Evolutionary conservation across 2,888 invertebrate species (phyloP), one percentile per base, ranked within the genome.

Genomic region (Zhuqinia jingwanae): DNA sequence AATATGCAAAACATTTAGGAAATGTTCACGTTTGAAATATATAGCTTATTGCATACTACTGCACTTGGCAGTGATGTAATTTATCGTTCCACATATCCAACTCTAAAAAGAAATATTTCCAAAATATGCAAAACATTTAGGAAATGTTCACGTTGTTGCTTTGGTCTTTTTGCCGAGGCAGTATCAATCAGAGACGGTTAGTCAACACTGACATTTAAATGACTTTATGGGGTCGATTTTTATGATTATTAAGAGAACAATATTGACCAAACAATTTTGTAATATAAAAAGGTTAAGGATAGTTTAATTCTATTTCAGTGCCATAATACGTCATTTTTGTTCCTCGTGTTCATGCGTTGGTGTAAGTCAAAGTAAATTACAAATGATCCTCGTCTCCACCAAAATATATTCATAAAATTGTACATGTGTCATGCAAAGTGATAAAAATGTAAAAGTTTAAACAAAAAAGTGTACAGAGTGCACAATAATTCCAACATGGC

Each of bases 221-320:
- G 82, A 82, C 82, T 82, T 82, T 82, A 82, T 75, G 73, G 30
- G 82, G 82, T 82, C 75, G 70, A 17, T 47, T 63, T 20, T 73
- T n/a, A n/a, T n/a, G n/a, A n/a, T 36, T 75, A 56, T 58, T 36
- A 56, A 68, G 65, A 70, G 47, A 60, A 27, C n/a, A n/a, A 56
- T 73, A 47, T 75, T 45, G 73, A 30, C 8, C 36, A 8, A n/a
- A 56, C 25, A 76, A 36, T 36, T 20, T 60, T 53, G 22, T 53
- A 1, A 27, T 30, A 27, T 80, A 75, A 82, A 82, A 82, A 82
- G 82, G 82, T 82, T 82, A 82, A 82, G 82, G 82, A 75, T 82
- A 75, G 58, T 63, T 75, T 81, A 82, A 82, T 63, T 82, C 60
- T 56, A 73, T 81, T 58, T 81, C 63, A 82, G 63, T 53, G 58